phyloP scores from a whole-genome alignment of 2,888 invertebrate genomes.

The Apeira syringaria region DNA sequence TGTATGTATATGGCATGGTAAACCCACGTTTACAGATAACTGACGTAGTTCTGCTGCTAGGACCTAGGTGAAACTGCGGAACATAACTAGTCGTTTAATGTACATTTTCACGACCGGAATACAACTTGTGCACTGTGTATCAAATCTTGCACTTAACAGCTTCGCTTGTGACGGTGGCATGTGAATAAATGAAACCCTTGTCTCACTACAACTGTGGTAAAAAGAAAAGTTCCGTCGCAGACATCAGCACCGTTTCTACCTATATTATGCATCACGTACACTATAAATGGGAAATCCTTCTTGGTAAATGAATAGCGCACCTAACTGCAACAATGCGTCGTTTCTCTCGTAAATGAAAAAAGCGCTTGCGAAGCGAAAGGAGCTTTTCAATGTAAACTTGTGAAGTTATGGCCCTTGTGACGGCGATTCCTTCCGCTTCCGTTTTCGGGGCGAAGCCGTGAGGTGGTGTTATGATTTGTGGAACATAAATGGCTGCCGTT shows the following conservation, averaged over 20 bases:
- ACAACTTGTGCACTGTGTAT: too few species aligned
- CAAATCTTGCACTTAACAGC: too few species aligned
- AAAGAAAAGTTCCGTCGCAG: conserved; percentile 1
- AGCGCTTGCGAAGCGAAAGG: conserved; percentile 56
- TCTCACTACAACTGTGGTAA: not conserved
- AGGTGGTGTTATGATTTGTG: not conserved
- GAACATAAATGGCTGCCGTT: not conserved
- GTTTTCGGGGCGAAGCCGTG: conserved; percentile 6
- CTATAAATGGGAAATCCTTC: conserved; percentile 18
- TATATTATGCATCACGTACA: conserved; percentile 8
- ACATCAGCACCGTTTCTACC: not conserved
- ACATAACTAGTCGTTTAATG: too few species aligned
- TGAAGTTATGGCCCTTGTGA: conserved; percentile 28
- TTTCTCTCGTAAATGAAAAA: conserved; percentile 60
- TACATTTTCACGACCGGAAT: too few species aligned
- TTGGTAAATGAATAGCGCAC: conserved; percentile 39
- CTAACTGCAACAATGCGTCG: conserved; percentile 39
- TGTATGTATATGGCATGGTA: too few species aligned
- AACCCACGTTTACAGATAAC: too few species aligned
- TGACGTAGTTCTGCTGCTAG: too few species aligned
- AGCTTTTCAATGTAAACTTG: conserved; percentile 50
- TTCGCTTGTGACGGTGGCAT: not conserved
- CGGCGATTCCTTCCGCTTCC: conserved; percentile 30
- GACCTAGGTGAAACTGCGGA: too few species aligned
- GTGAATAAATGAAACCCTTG: not conserved